Base-by-base conservation (phyloP, 2,113 vertebrate genomes). In the Xiphophorus maculatus region DNA sequence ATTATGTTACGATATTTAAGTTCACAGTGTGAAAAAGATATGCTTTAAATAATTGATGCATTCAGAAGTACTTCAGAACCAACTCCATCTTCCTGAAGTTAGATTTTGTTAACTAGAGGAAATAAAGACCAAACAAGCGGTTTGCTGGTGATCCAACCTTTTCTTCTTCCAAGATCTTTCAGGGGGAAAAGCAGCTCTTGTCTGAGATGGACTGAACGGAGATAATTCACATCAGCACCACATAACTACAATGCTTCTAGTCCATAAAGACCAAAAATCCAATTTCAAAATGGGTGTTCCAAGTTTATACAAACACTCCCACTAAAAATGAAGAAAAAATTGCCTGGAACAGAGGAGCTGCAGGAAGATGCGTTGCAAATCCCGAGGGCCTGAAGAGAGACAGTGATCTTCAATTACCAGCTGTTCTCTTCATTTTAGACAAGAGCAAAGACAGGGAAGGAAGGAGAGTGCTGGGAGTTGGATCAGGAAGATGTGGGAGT, bases 351-450 rank as follows among this genome's bases (percentile, higher is more conserved):
- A 89, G 90, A 92, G 77, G 92, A 92, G 92, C 87, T 80, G 73
- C 63, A 25, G 77, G 66, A 76, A 84, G 76, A 82, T 86, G 72
- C 80, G 72, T 84, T 85, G 89, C 83, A 87, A 93, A 92, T 93
- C 93, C 92, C 88, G 82, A 87, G 90, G 91, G 93, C 84, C 90
- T 54, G 84, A 87, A 86, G 83, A 89, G 87, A 94, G 94, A 95
- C 93, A 94, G 93, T 92, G 93, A 95, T 95, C 94, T 95, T 93
- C 94, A 94, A 94, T 95, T 95, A 95, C 92, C 91, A 92, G 86
- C 92, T 92, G 88, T 83, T 93, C 92, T 86, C 77, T 89, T 92
- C 90, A 93, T 93, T 94, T 93, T 90, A 94, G 93, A 95, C 91
- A 91, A 90, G 90, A 90, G 84, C 77, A 75, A 79, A 74, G 79